These are phyloP conservation scores for Harmothoe impar DNA, from an alignment of 2,888 invertebrate species.

Conservation along the genomic window DNA sequence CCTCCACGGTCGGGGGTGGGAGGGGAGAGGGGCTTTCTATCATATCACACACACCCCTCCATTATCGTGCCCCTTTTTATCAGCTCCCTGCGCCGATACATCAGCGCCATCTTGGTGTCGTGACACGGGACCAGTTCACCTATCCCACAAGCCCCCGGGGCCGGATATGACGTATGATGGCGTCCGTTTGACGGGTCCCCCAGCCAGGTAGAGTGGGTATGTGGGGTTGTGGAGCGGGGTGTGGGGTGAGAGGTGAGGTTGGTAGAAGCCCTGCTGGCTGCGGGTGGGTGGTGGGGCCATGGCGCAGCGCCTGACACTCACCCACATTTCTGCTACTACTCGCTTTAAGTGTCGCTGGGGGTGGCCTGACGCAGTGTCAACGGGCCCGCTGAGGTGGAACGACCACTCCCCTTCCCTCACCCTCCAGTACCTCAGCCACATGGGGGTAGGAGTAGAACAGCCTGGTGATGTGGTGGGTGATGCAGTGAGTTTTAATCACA, in stretches of 20 bases:
- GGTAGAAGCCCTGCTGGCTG: not conserved
- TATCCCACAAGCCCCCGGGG: slow-evolving; percentile 48
- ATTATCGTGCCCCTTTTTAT: slow-evolving; percentile 20
- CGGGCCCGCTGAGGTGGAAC: slow-evolving; percentile 27
- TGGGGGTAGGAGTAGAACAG: not conserved
- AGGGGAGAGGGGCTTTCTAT: not conserved
- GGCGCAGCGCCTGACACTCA: not conserved
- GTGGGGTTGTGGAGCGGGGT: not conserved
- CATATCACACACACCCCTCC: slow-evolving; percentile 27
- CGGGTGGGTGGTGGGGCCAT: not conserved
- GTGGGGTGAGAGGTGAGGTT: not conserved
- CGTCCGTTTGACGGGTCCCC: slow-evolving; percentile 51
- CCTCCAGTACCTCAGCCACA: not conserved
- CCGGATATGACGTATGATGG: slow-evolving; percentile 57
- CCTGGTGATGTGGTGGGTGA: too few relatives aligned
- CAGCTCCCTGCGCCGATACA: not conserved
- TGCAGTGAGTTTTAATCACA: too few relatives aligned
- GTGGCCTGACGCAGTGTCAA: not conserved
- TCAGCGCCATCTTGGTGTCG: slow-evolving; percentile 45
- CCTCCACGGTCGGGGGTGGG: not conserved
- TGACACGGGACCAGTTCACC: slow-evolving; percentile 50
- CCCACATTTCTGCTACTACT: slow-evolving; percentile 35
- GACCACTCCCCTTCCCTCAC: not conserved
- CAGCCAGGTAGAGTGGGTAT: slow-evolving; percentile 19
- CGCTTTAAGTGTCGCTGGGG: not conserved